These are phyloP conservation scores for Coremacera marginata DNA, from an alignment of 2,888 invertebrate genomes.

Conservation along the genomic window DNA sequence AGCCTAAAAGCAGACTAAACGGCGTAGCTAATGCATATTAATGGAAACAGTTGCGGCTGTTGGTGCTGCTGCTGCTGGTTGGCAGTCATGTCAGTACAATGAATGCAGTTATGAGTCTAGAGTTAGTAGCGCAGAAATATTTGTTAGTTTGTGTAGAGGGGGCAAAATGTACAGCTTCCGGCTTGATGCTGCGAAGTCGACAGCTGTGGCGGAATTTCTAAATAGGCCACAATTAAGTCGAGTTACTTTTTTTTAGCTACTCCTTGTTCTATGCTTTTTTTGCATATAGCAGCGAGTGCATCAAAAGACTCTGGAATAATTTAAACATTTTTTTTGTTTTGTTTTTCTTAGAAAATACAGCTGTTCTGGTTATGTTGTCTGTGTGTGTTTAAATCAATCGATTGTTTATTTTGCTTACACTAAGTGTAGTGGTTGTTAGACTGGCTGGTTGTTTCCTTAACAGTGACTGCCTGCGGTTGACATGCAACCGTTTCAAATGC, in stretches of 20 bases:
- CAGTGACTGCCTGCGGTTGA: too few species aligned
- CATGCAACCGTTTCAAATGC: too few species aligned
- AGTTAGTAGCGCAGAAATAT: too few species aligned
- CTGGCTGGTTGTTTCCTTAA: too few species aligned
- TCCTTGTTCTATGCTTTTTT: background rate
- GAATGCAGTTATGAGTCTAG: background rate
- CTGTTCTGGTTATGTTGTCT: too few species aligned
- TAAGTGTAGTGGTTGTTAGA: too few species aligned
- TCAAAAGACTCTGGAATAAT: too few species aligned
- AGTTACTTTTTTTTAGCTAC: background rate
- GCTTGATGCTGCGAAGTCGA: background rate
- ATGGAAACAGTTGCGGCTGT: background rate
- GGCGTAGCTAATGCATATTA: background rate
- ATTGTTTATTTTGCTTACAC: too few species aligned
- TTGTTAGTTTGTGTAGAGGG: background rate
- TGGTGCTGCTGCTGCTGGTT: background rate
- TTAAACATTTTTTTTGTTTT: too few species aligned
- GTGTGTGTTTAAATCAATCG: too few species aligned
- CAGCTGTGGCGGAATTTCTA: background rate
- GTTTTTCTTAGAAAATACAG: too few species aligned
- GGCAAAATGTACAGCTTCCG: background rate
- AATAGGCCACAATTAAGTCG: background rate
- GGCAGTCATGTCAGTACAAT: background rate
- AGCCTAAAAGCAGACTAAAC: slow-evolving; percentile 13
- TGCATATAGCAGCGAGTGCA: too few species aligned